A percentile compares a stretch with the other conserved stretches of the same genome.
phyloP scores from a whole-genome alignment of 1,140 invertebrate species.

The Drosophila athabasca region DNA sequence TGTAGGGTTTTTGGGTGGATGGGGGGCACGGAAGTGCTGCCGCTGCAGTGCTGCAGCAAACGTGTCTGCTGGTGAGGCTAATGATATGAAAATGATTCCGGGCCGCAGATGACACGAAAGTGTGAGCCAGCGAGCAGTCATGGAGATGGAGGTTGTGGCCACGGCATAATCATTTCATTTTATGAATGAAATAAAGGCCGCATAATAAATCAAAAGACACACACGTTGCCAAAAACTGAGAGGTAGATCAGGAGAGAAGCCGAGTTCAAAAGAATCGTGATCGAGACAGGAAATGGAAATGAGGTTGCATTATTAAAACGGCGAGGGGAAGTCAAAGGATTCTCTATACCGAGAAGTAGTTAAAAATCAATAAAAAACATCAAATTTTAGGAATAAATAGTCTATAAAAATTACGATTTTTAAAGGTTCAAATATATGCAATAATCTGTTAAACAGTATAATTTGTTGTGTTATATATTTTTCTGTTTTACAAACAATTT shows the following conservation, averaged over 20 bases:
- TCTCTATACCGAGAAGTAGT: not conserved
- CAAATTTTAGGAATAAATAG: no score
- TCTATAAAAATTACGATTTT: no score
- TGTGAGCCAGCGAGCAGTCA: constrained; percentile 25
- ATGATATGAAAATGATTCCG: constrained; percentile 75
- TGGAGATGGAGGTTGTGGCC: constrained; percentile 10
- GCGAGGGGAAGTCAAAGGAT: constrained; percentile 14
- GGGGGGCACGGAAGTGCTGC: constrained; percentile 43
- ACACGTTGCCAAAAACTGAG: constrained; percentile 34
- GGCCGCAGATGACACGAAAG: constrained; percentile 64
- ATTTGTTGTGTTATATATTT: no score
- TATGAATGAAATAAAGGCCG: constrained; percentile 63
- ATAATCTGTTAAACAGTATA: no score
- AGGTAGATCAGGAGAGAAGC: constrained; percentile 53
- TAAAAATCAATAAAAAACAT: not conserved
- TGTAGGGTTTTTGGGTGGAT: constrained; percentile 5
- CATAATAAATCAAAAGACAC: constrained; percentile 66
- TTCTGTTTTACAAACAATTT: not conserved
- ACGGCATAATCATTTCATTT: constrained; percentile 60
- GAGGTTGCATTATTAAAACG: constrained; percentile 40
- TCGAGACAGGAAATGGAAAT: constrained; percentile 49
- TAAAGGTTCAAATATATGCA: no score
- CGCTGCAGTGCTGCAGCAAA: constrained; percentile 35
- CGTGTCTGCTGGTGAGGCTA: constrained; percentile 63
- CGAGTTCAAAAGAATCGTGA: constrained; percentile 38